These are phyloP conservation scores for Crocuta crocuta DNA, from an alignment of 2,113 vertebrate species.

Conservation along the genomic window DNA sequence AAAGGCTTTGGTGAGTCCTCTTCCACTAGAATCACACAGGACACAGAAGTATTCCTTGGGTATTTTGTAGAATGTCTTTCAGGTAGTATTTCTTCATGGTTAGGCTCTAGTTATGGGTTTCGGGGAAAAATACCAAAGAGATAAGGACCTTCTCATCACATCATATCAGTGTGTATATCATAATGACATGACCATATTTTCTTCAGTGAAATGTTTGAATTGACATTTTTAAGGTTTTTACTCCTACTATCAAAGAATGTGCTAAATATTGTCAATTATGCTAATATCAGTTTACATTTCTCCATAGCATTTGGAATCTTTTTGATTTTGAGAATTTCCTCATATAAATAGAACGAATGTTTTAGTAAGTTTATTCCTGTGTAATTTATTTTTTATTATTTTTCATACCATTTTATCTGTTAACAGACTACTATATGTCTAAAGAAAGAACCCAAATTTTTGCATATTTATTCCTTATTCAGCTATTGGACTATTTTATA, in stretches of 20 bases:
- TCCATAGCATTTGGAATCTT: neutral
- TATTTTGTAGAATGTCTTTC: neutral
- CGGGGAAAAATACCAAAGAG: neutral
- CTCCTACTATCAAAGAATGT: neutral
- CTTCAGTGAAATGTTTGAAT: neutral
- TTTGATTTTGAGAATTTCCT: constrained; percentile 31
- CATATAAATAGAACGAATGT: neutral
- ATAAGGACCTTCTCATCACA: neutral
- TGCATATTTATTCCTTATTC: neutral
- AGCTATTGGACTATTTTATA: neutral
- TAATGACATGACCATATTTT: neutral
- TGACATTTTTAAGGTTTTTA: neutral
- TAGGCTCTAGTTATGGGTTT: neutral
- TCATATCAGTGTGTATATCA: neutral
- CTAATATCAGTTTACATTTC: neutral
- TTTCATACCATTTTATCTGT: constrained; percentile 6
- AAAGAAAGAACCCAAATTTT: neutral
- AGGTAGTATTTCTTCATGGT: neutral
- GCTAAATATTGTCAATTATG: neutral
- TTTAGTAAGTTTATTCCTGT: neutral
- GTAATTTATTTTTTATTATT: neutral
- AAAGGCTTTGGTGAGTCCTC: neutral
- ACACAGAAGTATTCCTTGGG: neutral
- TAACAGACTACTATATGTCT: neutral
- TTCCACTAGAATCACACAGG: too few relatives aligned